Conservation (phyloP, 2,113 vertebrate species). For the Globicephala melas region DNA sequence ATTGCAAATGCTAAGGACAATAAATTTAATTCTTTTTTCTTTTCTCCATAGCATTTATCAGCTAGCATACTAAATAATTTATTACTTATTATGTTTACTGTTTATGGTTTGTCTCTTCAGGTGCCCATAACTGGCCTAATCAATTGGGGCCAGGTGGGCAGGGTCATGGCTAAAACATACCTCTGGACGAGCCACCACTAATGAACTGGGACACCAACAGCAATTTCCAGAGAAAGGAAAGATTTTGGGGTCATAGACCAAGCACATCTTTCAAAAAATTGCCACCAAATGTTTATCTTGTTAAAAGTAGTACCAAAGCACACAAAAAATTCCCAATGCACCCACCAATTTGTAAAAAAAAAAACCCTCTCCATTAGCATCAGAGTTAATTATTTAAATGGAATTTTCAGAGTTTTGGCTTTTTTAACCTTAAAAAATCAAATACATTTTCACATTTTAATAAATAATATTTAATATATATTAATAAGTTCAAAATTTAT, state of each 20-base stretch:
- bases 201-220: not conserved
- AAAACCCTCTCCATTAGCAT: not conserved
- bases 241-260: not conserved
- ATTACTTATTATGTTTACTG: not conserved
- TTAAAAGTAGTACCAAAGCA: not conserved
- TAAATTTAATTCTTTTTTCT: not conserved
- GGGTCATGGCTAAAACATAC: not conserved
- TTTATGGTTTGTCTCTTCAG: not conserved
- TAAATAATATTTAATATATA: not conserved
- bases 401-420: constrained; percentile 42
- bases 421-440: not conserved
- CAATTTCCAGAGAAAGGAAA: not conserved
- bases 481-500: not conserved
- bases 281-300: not conserved
- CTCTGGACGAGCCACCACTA: not conserved
- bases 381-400: constrained; percentile 7
- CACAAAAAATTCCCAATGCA: not conserved
- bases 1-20: not conserved
- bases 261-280: not conserved
- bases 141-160: not conserved
- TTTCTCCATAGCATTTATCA: not conserved
- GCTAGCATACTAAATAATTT: not conserved
- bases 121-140: not conserved
- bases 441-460: constrained; percentile 5
- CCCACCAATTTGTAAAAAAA: not conserved